Percentiles rank a stretch among this genome's conserved stretches.
phyloP scores from a whole-genome alignment of 2,113 vertebrate genomes.

The Taxidea taxus region DNA sequence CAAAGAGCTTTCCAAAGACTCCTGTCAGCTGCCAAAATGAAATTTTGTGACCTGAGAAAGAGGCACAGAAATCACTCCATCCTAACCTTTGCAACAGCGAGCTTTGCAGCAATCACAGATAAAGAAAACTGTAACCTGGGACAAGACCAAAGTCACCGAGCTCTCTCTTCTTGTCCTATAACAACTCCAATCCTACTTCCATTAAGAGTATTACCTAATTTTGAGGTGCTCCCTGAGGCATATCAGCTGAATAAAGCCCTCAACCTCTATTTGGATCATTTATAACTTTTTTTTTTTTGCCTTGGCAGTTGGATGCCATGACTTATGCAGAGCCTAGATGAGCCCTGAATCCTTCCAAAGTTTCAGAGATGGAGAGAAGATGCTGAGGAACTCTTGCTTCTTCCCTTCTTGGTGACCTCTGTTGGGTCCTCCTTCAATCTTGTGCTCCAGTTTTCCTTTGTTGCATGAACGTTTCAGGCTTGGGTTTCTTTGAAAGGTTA shows the following conservation, averaged over 20 bases:
- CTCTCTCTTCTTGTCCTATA: background rate
- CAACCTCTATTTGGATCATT: background rate
- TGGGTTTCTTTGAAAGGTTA: background rate
- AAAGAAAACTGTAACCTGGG: background rate
- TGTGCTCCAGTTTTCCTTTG: background rate
- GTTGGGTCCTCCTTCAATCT: background rate
- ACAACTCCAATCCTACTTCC: background rate
- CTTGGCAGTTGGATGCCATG: background rate
- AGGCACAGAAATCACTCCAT: background rate
- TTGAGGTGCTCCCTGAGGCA: background rate
- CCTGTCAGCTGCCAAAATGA: conserved; percentile 24
- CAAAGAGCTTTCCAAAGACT: background rate
- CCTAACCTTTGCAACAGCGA: background rate
- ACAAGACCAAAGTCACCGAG: background rate
- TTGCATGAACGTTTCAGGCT: background rate
- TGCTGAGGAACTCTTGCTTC: background rate
- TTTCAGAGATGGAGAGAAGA: background rate
- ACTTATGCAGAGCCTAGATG: background rate
- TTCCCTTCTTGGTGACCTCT: background rate
- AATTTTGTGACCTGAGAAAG: background rate
- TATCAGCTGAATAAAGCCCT: background rate
- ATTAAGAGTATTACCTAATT: background rate
- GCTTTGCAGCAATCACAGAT: background rate
- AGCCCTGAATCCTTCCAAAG: background rate
- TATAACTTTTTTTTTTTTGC: background rate